Percentiles rank a stretch among this genome's conserved stretches.
Evolutionary conservation across 2,888 invertebrate species (phyloP).

Genomic region (Phalera bucephala): DNA sequence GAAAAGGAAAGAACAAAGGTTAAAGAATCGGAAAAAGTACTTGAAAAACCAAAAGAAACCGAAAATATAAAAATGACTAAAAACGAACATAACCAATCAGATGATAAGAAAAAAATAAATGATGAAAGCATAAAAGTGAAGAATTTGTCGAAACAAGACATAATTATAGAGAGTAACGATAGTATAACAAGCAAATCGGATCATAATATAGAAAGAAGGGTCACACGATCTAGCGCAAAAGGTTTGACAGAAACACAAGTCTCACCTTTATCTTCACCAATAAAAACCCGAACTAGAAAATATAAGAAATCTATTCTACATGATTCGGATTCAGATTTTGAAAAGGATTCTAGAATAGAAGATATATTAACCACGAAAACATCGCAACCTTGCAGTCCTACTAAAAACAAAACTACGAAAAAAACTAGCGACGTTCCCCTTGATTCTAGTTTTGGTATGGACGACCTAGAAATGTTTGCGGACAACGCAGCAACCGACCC

Average conservation of each 20-base stretch:
- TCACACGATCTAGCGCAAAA: slow-evolving; percentile 49
- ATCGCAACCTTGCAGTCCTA: slow-evolving; percentile 3
- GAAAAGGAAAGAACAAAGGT: slow-evolving; percentile 10
- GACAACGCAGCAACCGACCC: slow-evolving; percentile 58
- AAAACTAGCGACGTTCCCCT: slow-evolving; percentile 12
- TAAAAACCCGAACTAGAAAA: slow-evolving; percentile 30
- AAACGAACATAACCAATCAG: slow-evolving; percentile 10
- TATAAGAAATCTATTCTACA: slow-evolving; percentile 40
- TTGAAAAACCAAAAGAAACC: slow-evolving; percentile 4
- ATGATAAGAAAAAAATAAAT: slow-evolving; percentile 5
- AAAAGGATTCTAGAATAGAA: slow-evolving; percentile 14
- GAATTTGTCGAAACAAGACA: too few species aligned
- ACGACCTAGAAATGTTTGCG: slow-evolving; percentile 62
- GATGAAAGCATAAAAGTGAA: too few species aligned
- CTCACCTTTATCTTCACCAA: slow-evolving; percentile 6
- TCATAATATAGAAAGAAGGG: slow-evolving; percentile 30
- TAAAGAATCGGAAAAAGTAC: slow-evolving; percentile 9
- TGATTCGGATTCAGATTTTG: slow-evolving; percentile 55
- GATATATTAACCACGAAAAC: neutral
- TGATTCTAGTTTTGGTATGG: slow-evolving; percentile 47
- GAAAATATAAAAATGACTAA: slow-evolving; percentile 6
- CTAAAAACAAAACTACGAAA: slow-evolving; percentile 8
- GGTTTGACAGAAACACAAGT: slow-evolving; percentile 14
- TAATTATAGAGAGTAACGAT: slow-evolving; percentile 13
- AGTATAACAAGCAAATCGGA: slow-evolving; percentile 13